Conservation (phyloP, 2,888 invertebrate genomes). For the Drosophila tanythrix region DNA sequence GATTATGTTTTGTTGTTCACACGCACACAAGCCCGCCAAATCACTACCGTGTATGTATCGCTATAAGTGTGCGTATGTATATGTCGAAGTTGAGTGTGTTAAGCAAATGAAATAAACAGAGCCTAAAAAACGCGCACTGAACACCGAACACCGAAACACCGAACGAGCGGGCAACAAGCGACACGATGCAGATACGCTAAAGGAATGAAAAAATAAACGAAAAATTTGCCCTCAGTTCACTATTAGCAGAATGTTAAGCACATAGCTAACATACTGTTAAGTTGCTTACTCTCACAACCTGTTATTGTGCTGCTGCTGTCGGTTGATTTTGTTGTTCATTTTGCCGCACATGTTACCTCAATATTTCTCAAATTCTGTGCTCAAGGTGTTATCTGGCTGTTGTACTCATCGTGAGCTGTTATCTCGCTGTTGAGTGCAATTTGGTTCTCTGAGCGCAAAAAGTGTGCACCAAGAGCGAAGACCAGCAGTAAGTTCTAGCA, state of each 20-base stretch:
- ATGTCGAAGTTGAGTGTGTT: constrained; percentile 59
- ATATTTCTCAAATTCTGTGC: constrained; percentile 17
- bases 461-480: constrained; percentile 21
- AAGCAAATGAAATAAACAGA: constrained; percentile 62
- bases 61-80: constrained; percentile 48
- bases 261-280: constrained; percentile 29
- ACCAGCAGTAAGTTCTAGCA: constrained; percentile 12
- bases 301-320: constrained; percentile 39
- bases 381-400: constrained; percentile 34
- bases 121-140: constrained; percentile 65
- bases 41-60: constrained; percentile 74
- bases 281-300: constrained; percentile 23
- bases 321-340: constrained; percentile 21
- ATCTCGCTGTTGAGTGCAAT: constrained; percentile 31
- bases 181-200: constrained; percentile 59
- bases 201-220: constrained; percentile 50
- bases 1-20: constrained; percentile 65
- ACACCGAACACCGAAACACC: constrained; percentile 38
- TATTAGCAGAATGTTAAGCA: constrained; percentile 23
- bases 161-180: constrained; percentile 46
- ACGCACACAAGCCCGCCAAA: constrained; percentile 74
- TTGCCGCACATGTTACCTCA: constrained; percentile 35
- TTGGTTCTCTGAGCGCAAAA: constrained; percentile 19
- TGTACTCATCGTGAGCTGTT: constrained; percentile 26
- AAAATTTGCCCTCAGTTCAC: constrained; percentile 32